These are phyloP conservation scores for Bagarius yarrelli DNA, from an alignment of 2,113 vertebrate species.

Conservation along the genomic window DNA sequence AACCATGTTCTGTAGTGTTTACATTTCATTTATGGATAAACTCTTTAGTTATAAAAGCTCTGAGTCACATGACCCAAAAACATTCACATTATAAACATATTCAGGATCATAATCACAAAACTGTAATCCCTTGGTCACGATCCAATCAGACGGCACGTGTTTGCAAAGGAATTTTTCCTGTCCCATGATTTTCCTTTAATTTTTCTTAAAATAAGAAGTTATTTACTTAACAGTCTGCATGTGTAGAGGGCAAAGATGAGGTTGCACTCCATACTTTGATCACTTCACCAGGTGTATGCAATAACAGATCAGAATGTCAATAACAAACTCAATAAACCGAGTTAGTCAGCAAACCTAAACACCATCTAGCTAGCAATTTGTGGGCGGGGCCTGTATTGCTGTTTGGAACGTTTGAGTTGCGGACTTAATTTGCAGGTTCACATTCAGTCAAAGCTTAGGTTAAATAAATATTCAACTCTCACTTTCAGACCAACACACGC, in stretches of 20 bases:
- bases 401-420: background rate
- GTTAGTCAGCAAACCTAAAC: too few species aligned
- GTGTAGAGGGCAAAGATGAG: background rate
- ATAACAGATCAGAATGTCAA: background rate
- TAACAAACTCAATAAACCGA: background rate
- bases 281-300: too few species aligned
- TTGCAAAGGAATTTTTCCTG: too few species aligned
- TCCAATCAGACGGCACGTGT: background rate
- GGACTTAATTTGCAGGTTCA: background rate
- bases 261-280: background rate
- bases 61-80: background rate
- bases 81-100: background rate
- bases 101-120: too few species aligned
- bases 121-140: too few species aligned
- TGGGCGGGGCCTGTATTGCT: too few species aligned
- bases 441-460: background rate
- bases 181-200: background rate
- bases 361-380: background rate
- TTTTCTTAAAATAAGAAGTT: background rate
- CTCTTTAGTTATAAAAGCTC: background rate
- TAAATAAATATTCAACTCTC: background rate
- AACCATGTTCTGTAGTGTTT: background rate
- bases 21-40: background rate
- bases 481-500: background rate
- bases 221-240: background rate